Evolutionary conservation across 2,113 vertebrate species (phyloP), one percentile per base, ranked within the genome.

Genomic region (Calyptomena viridis): DNA sequence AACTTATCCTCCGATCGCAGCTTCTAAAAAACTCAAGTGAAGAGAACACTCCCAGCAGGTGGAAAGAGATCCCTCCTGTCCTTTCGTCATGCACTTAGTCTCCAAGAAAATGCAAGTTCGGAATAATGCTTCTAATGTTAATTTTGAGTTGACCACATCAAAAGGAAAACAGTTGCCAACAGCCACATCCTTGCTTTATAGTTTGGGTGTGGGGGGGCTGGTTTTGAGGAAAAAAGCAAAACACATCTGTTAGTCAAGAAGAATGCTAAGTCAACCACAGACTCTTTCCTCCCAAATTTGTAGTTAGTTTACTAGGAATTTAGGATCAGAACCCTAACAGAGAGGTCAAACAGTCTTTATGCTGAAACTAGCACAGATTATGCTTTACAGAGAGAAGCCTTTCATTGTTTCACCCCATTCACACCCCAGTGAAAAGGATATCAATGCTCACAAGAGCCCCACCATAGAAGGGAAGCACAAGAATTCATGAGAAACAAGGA

Each of bases 131-230:
- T 82, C 53, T 40, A 78, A 60, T 42, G 69, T 72, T 68, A 55
- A 83, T 86, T 84, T 89, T 63, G 19, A 82, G 49, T 14, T 53
- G 72, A 59, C 89, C 92, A 67, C 93, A 89, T 90, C 86, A 94
- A 83, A 93, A 88, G 63, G 56, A 53, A 60, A 88, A 23, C 9
- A 31, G 52, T 44, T 75, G 93, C 74, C 78, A 85, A 72, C 2
- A 40, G 69, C 74, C 71, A 71, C 83, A 74, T 88, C 88, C 63
- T 73, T 21, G 33, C 75, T 90, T 83, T 80, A 35, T 11, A 88
- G 83, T n/a, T 39, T 56, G 76, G 71, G 47, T 52, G 67, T 19
- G 8, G 24, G 21, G 6, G 3, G 35, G 20, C 1, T 40, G 21
- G 4, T 50, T 76, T 79, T 24, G 11, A 58, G 49, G 4, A 50